Evolutionary conservation across 2,797 vertebrate species (phyloP).

Genomic region (Apogon talboti): DNA sequence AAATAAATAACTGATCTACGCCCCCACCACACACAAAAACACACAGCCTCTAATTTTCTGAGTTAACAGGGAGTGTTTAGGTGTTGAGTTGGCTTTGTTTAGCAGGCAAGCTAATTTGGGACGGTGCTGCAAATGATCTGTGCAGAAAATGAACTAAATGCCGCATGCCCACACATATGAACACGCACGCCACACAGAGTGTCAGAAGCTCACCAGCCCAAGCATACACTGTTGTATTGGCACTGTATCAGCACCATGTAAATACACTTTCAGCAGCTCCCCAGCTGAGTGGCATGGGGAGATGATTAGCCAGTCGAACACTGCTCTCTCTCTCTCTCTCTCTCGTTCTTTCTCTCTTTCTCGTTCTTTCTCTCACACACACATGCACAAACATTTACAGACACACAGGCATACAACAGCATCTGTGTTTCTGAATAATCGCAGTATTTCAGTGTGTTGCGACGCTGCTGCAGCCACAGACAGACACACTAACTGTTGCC

Average conservation of each 20-base stretch:
- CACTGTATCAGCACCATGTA: conserved; percentile 79
- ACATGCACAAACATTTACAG: conserved; percentile 25
- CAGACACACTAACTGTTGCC: conserved; percentile 69
- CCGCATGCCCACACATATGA: conserved; percentile 13
- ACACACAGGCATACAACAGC: conserved; percentile 36
- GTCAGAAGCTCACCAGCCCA: conserved; percentile 44
- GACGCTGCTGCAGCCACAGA: conserved; percentile 75
- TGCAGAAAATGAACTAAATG: conserved; percentile 30
- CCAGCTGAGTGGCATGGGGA: conserved; percentile 93
- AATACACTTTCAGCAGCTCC: conserved; percentile 93
- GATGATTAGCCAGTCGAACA: conserved; percentile 90
- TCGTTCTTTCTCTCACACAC: conserved; percentile 9
- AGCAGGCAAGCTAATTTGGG: conserved; percentile 1
- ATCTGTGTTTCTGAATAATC: conserved; percentile 89
- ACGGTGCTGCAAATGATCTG: conserved; percentile 15
- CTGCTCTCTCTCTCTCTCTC: neutral
- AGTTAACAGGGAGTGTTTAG: conserved; percentile 7
- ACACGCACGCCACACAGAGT: conserved; percentile 27
- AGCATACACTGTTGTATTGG: conserved; percentile 45
- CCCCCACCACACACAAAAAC: neutral
- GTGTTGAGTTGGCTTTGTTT: neutral
- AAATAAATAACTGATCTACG: neutral
- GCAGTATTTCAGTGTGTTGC: conserved; percentile 87
- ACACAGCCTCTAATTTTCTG: neutral
- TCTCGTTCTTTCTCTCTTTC: conserved; percentile 15